Conservation (phyloP, 1,140 invertebrate species). For the Macrobrachium nipponense region DNA sequence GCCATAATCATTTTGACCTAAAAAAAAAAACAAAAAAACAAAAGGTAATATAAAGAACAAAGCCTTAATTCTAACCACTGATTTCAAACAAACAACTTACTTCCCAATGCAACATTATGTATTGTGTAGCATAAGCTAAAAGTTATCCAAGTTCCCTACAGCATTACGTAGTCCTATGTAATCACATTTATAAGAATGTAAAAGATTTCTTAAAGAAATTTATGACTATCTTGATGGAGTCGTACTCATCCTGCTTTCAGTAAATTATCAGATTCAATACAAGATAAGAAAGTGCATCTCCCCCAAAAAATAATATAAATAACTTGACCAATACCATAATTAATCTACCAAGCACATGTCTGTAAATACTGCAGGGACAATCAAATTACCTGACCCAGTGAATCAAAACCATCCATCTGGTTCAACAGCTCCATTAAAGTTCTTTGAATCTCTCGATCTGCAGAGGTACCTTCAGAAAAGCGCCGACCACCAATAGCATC, state of each 20-base stretch:
- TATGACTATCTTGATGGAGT: no score
- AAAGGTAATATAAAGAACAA: background rate
- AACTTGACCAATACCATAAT: background rate
- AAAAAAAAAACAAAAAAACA: no score
- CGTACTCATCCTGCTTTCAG: no score
- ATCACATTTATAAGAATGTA: no score
- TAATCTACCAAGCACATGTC: background rate
- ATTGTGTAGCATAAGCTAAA: no score
- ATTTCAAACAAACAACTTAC: no score
- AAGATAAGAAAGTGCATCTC: background rate
- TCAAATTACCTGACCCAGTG: constrained; percentile 82
- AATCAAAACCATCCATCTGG: constrained; percentile 99
- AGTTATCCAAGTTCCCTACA: background rate
- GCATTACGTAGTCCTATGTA: no score
- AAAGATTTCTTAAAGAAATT: no score
- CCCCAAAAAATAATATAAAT: background rate
- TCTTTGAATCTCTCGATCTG: constrained; percentile 99
- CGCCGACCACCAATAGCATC: constrained; percentile 93
- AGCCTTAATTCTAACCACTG: background rate
- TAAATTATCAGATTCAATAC: no score
- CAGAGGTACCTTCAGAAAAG: constrained; percentile 99
- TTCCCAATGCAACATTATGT: no score
- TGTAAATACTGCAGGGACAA: background rate
- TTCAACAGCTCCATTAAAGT: constrained; percentile 99
- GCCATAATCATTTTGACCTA: constrained; percentile 99